A percentile compares a stretch with the other conserved stretches of the same genome.
These are phyloP conservation scores for Xiphophorus hellerii DNA, from an alignment of 2,113 vertebrate genomes.

Conservation along the genomic window DNA sequence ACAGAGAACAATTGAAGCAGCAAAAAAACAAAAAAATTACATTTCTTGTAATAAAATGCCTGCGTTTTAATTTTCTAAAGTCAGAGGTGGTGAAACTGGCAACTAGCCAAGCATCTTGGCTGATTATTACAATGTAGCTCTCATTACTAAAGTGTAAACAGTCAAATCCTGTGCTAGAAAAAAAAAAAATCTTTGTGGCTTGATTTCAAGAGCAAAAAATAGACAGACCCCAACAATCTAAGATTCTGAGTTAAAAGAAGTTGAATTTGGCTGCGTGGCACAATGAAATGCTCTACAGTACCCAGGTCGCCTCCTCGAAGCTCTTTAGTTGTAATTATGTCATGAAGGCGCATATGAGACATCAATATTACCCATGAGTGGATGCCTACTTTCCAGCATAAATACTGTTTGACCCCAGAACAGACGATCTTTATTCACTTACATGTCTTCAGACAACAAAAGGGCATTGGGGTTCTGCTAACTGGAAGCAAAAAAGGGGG, in stretches of 20 bases:
- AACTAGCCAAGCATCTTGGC: conserved; percentile 37
- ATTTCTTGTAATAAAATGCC: conserved; percentile 33
- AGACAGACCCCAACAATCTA: conserved; percentile 24
- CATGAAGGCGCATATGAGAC: conserved; percentile 25
- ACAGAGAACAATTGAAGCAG: conserved; percentile 5
- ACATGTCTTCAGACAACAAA: conserved; percentile 44
- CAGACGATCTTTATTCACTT: conserved; percentile 31
- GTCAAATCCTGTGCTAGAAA: conserved; percentile 54
- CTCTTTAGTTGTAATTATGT: conserved; percentile 20
- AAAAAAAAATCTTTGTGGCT: conserved; percentile 27
- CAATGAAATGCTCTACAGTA: conserved; percentile 33
- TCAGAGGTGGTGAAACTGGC: conserved; percentile 9
- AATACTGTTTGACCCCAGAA: conserved; percentile 35
- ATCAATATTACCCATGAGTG: conserved; percentile 18
- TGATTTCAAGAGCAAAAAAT: conserved; percentile 17
- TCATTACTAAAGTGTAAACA: conserved; percentile 60
- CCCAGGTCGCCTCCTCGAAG: conserved; percentile 25
- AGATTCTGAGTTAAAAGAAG: conserved; percentile 18
- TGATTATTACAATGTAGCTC: conserved; percentile 33
- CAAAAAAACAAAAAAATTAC: conserved; percentile 17
- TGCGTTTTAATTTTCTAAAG: conserved; percentile 20
- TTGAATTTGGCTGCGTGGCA: conserved; percentile 24
- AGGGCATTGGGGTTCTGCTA: conserved; percentile 34
- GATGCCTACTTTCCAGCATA: conserved; percentile 37
- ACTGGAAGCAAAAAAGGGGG: conserved; percentile 46